phyloP scores from a whole-genome alignment of 2,888 invertebrate genomes.

The Criorhina ranunculi region DNA sequence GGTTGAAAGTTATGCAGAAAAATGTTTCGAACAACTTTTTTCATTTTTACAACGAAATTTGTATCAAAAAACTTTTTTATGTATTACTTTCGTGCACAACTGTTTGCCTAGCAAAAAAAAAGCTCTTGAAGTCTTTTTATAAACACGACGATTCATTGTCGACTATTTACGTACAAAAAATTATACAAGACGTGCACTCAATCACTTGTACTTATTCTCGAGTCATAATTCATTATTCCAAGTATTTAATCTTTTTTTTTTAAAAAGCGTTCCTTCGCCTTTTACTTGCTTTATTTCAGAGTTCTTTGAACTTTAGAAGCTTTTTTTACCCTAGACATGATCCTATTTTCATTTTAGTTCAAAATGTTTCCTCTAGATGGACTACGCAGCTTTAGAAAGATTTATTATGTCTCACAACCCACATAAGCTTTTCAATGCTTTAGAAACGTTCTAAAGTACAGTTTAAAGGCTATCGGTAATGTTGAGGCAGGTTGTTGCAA shows the following conservation, averaged over 20 bases:
- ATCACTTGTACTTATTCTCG: not conserved
- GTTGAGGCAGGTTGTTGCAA: conserved; percentile 9
- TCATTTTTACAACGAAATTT: too few relatives aligned
- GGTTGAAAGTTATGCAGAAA: too few relatives aligned
- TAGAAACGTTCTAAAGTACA: not conserved
- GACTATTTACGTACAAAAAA: not conserved
- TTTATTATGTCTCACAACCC: not conserved
- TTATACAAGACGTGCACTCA: not conserved
- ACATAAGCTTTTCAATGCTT: not conserved
- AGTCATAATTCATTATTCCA: not conserved
- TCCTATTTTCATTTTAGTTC: not conserved
- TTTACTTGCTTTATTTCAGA: not conserved
- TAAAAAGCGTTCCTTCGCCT: too few relatives aligned
- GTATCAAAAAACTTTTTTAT: too few relatives aligned
- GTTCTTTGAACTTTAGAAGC: not conserved
- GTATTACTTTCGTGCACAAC: not conserved
- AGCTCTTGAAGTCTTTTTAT: not conserved
- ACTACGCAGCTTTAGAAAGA: not conserved
- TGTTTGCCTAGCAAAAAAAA: not conserved
- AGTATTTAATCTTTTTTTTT: not conserved
- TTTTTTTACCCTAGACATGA: not conserved
- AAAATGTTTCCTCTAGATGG: not conserved
- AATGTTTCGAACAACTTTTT: too few relatives aligned
- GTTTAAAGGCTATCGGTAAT: conserved; percentile 1
- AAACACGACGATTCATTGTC: not conserved